phyloP scores from a whole-genome alignment of 2,797 vertebrate species.

The Sebastes matsubarae region DNA sequence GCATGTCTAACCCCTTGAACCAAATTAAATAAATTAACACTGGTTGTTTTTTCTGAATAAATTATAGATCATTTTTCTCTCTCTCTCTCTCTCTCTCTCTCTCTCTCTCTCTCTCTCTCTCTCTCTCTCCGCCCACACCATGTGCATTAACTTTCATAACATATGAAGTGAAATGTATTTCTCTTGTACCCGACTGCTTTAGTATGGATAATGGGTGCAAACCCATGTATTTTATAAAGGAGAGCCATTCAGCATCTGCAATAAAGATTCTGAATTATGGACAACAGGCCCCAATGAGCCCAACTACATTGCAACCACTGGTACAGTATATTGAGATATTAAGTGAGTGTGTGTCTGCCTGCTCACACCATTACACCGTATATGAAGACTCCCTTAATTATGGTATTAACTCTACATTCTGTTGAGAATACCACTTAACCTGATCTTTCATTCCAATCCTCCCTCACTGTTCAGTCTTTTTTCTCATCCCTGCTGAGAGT shows the following conservation, averaged over 20 bases:
- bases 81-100: background rate
- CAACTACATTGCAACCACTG: background rate
- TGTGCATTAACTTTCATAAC: conserved; percentile 20
- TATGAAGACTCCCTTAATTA: conserved; percentile 19
- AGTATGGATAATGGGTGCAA: conserved; percentile 13
- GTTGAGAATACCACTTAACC: conserved; percentile 35
- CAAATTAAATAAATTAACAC: conserved; percentile 14
- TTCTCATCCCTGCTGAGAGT: conserved; percentile 24
- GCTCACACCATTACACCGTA: background rate
- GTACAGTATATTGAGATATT: background rate
- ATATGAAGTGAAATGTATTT: conserved; percentile 54
- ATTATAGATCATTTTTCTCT: conserved; percentile 6
- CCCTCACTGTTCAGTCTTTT: background rate
- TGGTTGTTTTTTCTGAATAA: conserved; percentile 21
- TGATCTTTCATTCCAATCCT: conserved; percentile 2
- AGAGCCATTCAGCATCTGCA: background rate
- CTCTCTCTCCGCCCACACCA: background rate
- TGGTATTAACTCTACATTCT: conserved; percentile 16
- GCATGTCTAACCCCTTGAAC: conserved; percentile 3
- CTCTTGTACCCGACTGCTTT: conserved; percentile 27
- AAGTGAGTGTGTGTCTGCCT: background rate
- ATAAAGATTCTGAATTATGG: conserved; percentile 29
- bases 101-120: background rate
- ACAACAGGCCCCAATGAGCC: background rate
- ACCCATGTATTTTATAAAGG: conserved; percentile 25